phyloP scores from a whole-genome alignment of 2,113 vertebrate species.

The Leptobrachium ailaonicum region DNA sequence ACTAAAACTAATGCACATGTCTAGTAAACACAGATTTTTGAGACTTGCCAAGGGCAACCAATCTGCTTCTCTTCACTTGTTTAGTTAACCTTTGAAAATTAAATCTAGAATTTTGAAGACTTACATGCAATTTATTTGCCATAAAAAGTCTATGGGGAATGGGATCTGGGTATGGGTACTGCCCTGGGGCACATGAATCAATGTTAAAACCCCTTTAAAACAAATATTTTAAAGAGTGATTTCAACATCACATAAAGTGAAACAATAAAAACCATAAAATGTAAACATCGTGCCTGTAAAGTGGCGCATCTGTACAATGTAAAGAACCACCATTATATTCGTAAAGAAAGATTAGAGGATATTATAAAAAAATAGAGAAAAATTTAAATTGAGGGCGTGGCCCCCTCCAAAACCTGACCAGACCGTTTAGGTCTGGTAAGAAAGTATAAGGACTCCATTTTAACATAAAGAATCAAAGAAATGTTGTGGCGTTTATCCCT shows the following conservation, averaged over 20 bases:
- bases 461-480: not conserved
- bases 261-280: not conserved
- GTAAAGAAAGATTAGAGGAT: not conserved
- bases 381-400: not conserved
- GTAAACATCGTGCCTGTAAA: not conserved
- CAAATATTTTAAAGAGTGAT: no score
- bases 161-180: no score
- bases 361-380: not conserved
- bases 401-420: not conserved
- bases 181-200: no score
- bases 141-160: not conserved
- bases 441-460: not conserved
- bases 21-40: no score
- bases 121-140: not conserved
- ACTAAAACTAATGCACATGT: no score
- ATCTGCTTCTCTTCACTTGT: no score
- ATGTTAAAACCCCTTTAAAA: no score
- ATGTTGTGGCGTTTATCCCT: not conserved
- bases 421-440: not conserved
- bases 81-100: no score
- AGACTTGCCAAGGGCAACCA: no score
- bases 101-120: constrained; percentile 1
- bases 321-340: not conserved
- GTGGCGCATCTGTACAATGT: no score
- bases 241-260: not conserved